These are phyloP conservation scores for Diglossa brunneiventris DNA, from an alignment of 2,113 vertebrate species.

Conservation along the genomic window DNA sequence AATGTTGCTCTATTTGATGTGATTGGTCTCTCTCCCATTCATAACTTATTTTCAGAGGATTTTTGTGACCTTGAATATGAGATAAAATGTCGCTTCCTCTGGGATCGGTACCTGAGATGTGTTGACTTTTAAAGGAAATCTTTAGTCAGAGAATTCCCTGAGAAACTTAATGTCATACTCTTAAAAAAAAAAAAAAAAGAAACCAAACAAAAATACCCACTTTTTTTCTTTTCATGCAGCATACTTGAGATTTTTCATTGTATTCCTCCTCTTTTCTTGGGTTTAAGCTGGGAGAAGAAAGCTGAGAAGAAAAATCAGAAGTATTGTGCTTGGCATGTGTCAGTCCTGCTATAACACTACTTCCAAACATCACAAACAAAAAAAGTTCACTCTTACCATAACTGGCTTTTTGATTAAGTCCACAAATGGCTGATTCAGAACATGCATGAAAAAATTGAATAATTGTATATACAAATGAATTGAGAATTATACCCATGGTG, in stretches of 20 bases:
- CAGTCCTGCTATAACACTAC: not conserved
- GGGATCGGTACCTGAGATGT: slow-evolving; percentile 16
- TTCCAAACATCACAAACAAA: not conserved
- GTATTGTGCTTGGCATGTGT: not conserved
- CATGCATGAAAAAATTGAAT: not conserved
- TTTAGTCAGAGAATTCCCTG: not conserved
- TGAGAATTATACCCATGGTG: not conserved
- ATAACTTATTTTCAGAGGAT: slow-evolving; percentile 53
- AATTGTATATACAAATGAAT: not conserved
- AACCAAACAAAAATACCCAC: not conserved
- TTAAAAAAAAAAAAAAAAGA: not conserved
- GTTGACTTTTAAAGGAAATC: slow-evolving; percentile 44
- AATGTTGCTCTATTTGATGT: not conserved
- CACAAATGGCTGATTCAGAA: not conserved
- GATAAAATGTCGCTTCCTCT: slow-evolving; percentile 15
- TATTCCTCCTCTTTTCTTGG: not conserved
- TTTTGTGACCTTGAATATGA: slow-evolving; percentile 57
- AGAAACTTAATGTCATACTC: slow-evolving; percentile 37
- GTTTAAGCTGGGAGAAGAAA: not conserved
- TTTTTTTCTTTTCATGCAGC: not conserved
- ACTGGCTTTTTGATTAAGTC: not conserved
- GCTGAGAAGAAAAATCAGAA: not conserved
- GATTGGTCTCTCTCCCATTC: not conserved
- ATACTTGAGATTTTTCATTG: not conserved
- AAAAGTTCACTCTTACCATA: not conserved